Percentiles rank a stretch among this genome's conserved stretches.
phyloP scores from a whole-genome alignment of 1,140 invertebrate genomes.

The Leptoteleia sp. region DNA sequence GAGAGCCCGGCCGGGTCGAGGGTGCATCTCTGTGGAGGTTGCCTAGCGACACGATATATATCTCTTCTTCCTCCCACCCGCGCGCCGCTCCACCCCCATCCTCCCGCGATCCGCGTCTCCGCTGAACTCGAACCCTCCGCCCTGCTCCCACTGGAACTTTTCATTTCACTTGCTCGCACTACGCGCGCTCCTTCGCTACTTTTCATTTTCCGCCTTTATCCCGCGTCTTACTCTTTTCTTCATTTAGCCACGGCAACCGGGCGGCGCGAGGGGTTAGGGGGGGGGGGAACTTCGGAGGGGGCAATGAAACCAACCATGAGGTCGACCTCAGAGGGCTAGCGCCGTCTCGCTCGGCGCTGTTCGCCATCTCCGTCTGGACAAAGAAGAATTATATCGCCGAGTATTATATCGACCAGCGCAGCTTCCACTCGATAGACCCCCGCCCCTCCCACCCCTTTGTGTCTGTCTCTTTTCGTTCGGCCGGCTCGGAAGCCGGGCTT shows the following conservation, averaged over 20 bases:
- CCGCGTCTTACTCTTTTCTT: constrained; percentile 58
- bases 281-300: too few relatives aligned
- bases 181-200: constrained; percentile 30
- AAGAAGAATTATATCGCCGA: constrained; percentile 42
- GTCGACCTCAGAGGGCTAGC: constrained; percentile 33
- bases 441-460: background rate
- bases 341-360: background rate
- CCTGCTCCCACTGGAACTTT: constrained; percentile 31
- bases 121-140: constrained; percentile 39
- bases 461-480: too few relatives aligned
- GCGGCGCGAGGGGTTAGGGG: too few relatives aligned
- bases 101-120: constrained; percentile 19
- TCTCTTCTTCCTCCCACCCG: constrained; percentile 60
- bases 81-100: constrained; percentile 15
- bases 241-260: constrained; percentile 47
- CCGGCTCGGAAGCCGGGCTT: constrained; percentile 6
- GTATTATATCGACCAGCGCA: constrained; percentile 54
- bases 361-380: constrained; percentile 21
- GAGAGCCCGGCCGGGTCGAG: constrained; percentile 67
- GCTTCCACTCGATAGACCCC: constrained; percentile 14
- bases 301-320: constrained; percentile 44
- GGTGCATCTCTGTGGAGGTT: constrained; percentile 76
- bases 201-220: constrained; percentile 49
- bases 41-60: constrained; percentile 76
- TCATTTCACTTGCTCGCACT: constrained; percentile 34